Evolutionary conservation across 2,888 invertebrate species (phyloP), one percentile per base, ranked within the genome.

Genomic region (Ecliptopera silaceata): DNA sequence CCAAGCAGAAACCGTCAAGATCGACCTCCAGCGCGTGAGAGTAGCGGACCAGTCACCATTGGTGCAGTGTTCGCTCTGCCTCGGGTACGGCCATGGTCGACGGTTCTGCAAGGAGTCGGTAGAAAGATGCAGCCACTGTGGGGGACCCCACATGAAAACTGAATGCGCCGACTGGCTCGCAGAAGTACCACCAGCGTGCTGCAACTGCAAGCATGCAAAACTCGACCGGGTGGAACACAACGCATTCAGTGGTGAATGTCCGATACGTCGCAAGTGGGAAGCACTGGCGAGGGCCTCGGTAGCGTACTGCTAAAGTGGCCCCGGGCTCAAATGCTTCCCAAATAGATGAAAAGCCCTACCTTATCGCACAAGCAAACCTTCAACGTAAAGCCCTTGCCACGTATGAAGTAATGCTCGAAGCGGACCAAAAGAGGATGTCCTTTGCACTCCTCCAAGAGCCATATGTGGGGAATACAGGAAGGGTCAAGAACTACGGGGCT

Each of bases 11-110:
- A 47, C 43, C 2, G 31, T 67, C 0, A 52, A 63, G 45, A 50
- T 71, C 1, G 68, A 64, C n/a, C 47, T 68, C 0, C 62, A 66
- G 13, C 31, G 59, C 6, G 38, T 59, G 4, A 20, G 10, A 6
- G 53, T 62, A 0, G 15, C n/a, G 3, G 67, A 67, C 51, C 65
- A 66, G 11, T 62, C 65, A 0, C 67, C 66, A 0, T 49, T 66
- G 0, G 53, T 67, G 0, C 65, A 64, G 17, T 46, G 45, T 10
- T 46, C 45, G 6, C 45, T 41, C 22, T 43, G 45, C 17, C n/a
- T n/a, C n/a, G n/a, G n/a, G n/a, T n/a, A n/a, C n/a, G n/a, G n/a
- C n/a, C n/a, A n/a, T n/a, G n/a, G 20, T 3, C 2, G 4, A 4
- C 20, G 20, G 3, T 20, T 20, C 20, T 20, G 20, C 4, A 20